Base-by-base conservation (phyloP, 1,140 invertebrate genomes). In the Spodoptera frugiperda region DNA sequence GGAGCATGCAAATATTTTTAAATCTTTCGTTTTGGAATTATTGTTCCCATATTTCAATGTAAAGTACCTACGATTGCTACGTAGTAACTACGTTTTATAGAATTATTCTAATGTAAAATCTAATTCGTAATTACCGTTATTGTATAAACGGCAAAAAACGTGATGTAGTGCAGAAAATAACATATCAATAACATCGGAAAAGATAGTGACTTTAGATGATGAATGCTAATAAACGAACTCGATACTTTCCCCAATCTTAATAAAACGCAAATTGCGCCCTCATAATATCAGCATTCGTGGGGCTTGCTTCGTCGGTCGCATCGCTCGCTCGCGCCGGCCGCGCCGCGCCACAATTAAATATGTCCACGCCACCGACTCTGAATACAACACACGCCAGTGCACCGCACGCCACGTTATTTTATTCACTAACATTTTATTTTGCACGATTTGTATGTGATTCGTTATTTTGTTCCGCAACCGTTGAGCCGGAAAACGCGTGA, bases 331-430 rank as follows among this genome's bases (percentile, higher is more conserved):
- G 51, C 67, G n/a, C 10, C 51, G 5, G n/a, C 14, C 65, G 44
- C 65, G 65, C 67, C 61, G 77, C 68, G 80, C 83, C 84, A 85
- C 89, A 90, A 89, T 90, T 90, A 90, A 90, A 89, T 88, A 79
- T 85, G 76, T 81, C 81, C 85, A 82, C 79, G 74, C 83, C 77
- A 81, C 39, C 81, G 82, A 65, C 74, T 89, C 78, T 76, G 61
- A 87, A 89, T 88, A 25, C 63, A 57, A 48, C 54, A 83, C 79
- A 78, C 84, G 73, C 71, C 80, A 78, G 53, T 79, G 78, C 78
- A 77, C 78, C 68, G 15, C 54, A 70, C 73, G 77, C 78, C 79
- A 59, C 55, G 49, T 63, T 71, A 72, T 79, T 79, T 76, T 75
- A 76, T 68, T 74, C 61, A 61, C 53, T 81, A 72, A 78, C 77